Conservation (phyloP, 2,797 vertebrate genomes). For the Premnoplex brunnescens region DNA sequence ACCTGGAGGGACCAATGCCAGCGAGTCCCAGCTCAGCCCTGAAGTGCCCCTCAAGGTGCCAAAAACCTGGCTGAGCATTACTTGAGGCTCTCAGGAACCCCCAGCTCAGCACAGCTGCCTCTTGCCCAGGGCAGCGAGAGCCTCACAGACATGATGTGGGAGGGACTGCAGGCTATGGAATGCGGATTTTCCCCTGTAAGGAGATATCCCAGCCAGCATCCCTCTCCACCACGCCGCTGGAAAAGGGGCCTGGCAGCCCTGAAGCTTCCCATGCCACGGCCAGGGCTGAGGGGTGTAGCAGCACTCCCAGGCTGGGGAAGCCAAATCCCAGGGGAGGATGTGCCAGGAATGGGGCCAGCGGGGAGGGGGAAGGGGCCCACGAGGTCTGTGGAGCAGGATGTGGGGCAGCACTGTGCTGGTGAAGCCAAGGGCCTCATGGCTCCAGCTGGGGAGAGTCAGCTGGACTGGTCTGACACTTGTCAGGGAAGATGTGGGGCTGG, state of each 20-base stretch:
- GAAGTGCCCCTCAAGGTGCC: not conserved
- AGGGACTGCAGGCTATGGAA: not conserved
- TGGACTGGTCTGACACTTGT: not conserved
- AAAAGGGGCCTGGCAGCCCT: not conserved
- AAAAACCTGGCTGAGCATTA: rapidly evolving
- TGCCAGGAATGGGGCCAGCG: rapidly evolving
- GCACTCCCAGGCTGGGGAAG: not conserved
- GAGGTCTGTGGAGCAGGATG: not conserved
- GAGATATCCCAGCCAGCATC: not conserved
- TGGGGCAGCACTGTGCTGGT: not conserved
- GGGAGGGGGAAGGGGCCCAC: not conserved
- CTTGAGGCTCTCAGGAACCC: rapidly evolving
- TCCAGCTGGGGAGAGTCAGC: not conserved
- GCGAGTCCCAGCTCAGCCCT: rapidly evolving
- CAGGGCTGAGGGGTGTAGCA: not conserved
- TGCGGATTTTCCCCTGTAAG: constrained; percentile 29
- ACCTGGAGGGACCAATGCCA: rapidly evolving
- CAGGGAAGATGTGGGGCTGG: rapidly evolving
- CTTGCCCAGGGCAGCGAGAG: not conserved
- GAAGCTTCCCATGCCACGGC: not conserved
- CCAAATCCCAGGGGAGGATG: rapidly evolving
- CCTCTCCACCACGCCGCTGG: not conserved
- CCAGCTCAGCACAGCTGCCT: rapidly evolving
- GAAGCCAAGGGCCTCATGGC: not conserved
- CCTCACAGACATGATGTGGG: not conserved